Evolutionary conservation across 2,113 vertebrate genomes (phyloP).

Genomic region (Bubalus kerabau): DNA sequence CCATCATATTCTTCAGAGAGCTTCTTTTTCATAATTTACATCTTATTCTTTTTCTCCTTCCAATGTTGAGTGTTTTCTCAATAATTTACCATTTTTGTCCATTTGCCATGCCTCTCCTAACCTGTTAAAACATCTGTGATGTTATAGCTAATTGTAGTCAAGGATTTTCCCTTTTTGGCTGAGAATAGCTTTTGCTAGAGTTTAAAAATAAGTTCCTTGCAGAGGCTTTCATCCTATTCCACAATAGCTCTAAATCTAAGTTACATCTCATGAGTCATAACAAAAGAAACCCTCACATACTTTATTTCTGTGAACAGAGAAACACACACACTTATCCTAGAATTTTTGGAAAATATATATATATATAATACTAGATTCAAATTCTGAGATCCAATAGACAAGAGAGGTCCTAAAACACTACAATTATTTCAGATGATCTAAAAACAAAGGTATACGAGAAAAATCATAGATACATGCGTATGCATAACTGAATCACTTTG

Average conservation of each 20-base stretch:
- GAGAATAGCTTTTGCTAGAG: slow-evolving; percentile 50
- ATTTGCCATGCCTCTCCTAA: slow-evolving; percentile 52
- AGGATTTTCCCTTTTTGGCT: slow-evolving; percentile 62
- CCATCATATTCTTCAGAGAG: not conserved
- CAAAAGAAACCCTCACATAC: not conserved
- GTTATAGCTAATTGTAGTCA: not conserved
- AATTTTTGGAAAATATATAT: not conserved
- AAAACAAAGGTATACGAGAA: not conserved
- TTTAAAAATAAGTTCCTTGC: slow-evolving; percentile 38
- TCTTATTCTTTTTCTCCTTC: not conserved
- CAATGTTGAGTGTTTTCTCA: not conserved
- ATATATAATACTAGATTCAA: not conserved
- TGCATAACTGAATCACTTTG: not conserved
- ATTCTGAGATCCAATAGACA: not conserved
- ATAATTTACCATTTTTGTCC: not conserved
- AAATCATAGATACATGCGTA: not conserved
- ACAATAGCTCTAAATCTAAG: not conserved
- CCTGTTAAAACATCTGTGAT: slow-evolving; percentile 48
- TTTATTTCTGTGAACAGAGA: not conserved
- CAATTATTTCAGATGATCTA: not conserved
- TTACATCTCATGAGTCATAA: not conserved
- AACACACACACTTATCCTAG: not conserved
- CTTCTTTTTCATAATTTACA: not conserved
- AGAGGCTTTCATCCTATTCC: not conserved
- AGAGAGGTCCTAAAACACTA: slow-evolving; percentile 33